These are phyloP conservation scores for Lasius platythorax DNA, from an alignment of 2,888 invertebrate genomes.

Conservation along the genomic window DNA sequence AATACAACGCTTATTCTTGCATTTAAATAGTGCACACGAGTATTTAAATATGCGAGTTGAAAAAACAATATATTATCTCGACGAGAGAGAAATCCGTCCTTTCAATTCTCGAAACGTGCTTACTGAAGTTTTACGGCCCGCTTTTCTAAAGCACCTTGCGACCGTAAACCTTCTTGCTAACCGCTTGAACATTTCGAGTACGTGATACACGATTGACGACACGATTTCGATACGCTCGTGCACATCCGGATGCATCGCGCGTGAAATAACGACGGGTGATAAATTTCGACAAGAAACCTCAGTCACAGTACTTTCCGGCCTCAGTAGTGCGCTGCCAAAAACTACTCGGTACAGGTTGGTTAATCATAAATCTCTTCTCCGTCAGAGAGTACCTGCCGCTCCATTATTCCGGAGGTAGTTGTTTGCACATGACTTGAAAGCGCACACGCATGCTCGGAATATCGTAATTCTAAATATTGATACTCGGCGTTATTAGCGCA, in stretches of 20 bases:
- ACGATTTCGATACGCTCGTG: constrained; percentile 7
- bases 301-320: neutral
- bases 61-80: neutral
- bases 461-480: constrained; percentile 5
- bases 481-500: constrained; percentile 8
- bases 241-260: constrained; percentile 21
- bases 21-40: neutral
- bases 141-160: neutral
- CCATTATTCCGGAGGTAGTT: constrained; percentile 9
- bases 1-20: neutral
- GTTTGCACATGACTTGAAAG: neutral
- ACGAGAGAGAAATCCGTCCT: neutral
- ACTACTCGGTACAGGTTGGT: neutral
- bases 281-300: constrained; percentile 20
- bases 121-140: neutral
- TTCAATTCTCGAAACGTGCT: neutral
- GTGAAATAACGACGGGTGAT: constrained; percentile 30
- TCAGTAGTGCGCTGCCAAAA: neutral
- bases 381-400: neutral
- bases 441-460: neutral
- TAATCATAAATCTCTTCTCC: constrained; percentile 4
- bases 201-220: constrained; percentile 20
- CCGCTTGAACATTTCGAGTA: neutral
- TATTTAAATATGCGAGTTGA: neutral
- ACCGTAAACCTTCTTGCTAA: neutral